A percentile compares a stretch with the other conserved stretches of the same genome.
These are phyloP conservation scores for Chrysaora quinquecirrha DNA, from an alignment of 30 jellyfish, hydroid and myxozoan genomes.

Conservation along the genomic window DNA sequence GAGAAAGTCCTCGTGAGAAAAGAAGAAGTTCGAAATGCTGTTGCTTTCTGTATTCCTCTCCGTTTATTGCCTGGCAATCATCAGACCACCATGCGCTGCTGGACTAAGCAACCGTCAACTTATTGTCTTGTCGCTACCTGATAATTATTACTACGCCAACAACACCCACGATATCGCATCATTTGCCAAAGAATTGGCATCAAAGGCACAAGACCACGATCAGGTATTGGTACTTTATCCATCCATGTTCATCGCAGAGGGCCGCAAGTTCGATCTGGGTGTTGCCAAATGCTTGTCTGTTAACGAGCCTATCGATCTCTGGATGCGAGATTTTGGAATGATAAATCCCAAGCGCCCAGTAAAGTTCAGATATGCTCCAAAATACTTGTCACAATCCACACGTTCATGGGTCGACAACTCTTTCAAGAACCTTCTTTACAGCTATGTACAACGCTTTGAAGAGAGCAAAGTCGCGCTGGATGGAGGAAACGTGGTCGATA, in stretches of 20 bases:
- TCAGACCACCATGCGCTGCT: no score
- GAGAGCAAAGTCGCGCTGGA: conserved; percentile 5
- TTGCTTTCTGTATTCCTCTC: no score
- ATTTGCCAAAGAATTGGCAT: conserved; percentile 40
- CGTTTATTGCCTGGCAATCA: no score
- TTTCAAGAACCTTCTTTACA: conserved; percentile 10
- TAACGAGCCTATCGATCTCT: conserved; percentile 23
- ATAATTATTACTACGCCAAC: conserved; percentile 15
- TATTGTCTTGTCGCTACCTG: conserved; percentile 22
- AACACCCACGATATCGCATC: conserved; percentile 20
- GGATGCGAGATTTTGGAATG: conserved; percentile 52
- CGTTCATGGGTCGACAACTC: conserved; percentile 12
- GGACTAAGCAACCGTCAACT: no score
- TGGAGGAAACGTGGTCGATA: conserved; percentile 62
- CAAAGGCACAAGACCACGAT: conserved; percentile 34
- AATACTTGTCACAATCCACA: conserved; percentile 5
- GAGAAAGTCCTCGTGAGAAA: no score
- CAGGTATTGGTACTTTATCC: conserved; percentile 37
- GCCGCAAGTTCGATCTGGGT: neutral
- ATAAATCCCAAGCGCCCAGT: conserved; percentile 41
- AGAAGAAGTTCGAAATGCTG: no score
- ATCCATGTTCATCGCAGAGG: conserved; percentile 3
- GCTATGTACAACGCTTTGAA: neutral
- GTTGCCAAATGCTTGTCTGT: conserved; percentile 24
- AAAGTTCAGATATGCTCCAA: conserved; percentile 47